Base-by-base conservation (phyloP, 2,888 invertebrate species). In the Crematogaster levior region DNA sequence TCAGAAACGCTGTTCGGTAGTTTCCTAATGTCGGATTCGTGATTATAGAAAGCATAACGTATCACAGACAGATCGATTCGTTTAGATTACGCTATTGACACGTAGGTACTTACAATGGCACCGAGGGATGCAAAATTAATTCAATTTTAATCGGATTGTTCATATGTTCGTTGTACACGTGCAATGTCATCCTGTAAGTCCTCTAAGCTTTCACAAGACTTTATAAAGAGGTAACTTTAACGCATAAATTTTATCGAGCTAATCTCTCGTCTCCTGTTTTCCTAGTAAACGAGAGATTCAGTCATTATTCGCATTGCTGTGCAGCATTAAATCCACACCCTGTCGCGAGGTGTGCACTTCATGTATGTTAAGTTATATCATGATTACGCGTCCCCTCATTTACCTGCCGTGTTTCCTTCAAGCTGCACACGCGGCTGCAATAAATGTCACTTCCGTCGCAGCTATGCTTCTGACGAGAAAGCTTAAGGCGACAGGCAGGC, bases 401-500 rank as follows among this genome's bases (percentile, higher is more conserved):
- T 77, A 77, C 43, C 30, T 43, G 15, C 53, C 40, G 48, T 56
- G 56, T 70, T 68, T 43, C 56, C 27, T 60, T 60, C 48, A 21
- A 61, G 46, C 63, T 43, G 43, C 46, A 61, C 74, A 61, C 75
- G 65, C 37, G 34, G 65, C 56, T 56, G 70, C 56, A 79, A 79
- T 79, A 79, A 79, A 79, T 56, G 77, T 79, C 77, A 79, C 77
- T 79, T 79, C 70, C 43, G 56, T 68, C 70, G 56, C 56, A 43
- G 56, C 53, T 51, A n/a, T 12, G 53, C 48, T 40, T 63, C 24
- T 75, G 75, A 77, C 68, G 7, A 77, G 77, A 56, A 56, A 68
- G 30, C 70, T 66, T 30, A 56, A 43, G 53, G 70, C 34, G 77
- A 79, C 70, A 37, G 77, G 43, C 77, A n/a, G 34, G 43, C 51